Evolutionary conservation across 1,140 invertebrate genomes (phyloP), one percentile per base, ranked within the genome.

Genomic region (Ladona fulva): DNA sequence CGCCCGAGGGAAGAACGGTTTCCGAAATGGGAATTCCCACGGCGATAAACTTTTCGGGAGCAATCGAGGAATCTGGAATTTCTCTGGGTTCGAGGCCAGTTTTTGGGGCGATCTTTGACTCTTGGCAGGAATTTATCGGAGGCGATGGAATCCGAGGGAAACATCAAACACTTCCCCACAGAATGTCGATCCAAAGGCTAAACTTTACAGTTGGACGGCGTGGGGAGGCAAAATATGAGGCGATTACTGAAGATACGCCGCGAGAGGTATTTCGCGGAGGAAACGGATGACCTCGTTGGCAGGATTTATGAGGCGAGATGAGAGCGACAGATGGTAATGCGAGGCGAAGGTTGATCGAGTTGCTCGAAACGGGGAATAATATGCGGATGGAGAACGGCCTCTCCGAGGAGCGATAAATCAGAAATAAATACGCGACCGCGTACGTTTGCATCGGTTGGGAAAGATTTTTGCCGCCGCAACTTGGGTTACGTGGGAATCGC

Each of bases 301-400:
- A 66, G 52, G 52, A 66, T 66, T 66, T 66, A 66, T 66, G 52
- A 66, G n/a, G 52, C 16, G 52, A 66, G 52, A 66, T 66, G 52
- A 37, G 52, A 66, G 52, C 52, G 52, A 66, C 52, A 66, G 52
- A 66, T 19, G 52, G n/a, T 66, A 66, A 66, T 66, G 12, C 14
- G 52, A 66, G n/a, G 52, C 52, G n/a, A 66, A 66, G 16, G 29
- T 8, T 37, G 29, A 37, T 37, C 29, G 29, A 37, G 29, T 37
- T 37, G 29, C 29, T 37, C n/a, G n/a, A n/a, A 52, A 52, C 44
- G 52, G 16, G 52, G 52, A 37, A 37, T 37, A 8, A 37, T 37
- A 37, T 37, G 29, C 29, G 29, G 29, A 37, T 37, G 29, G 29
- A 37, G 29, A 37, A 37, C 29, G 29, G 29, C 29, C 29, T 37